Conservation (phyloP, 2,888 invertebrate species). For the Junonia oenone region DNA sequence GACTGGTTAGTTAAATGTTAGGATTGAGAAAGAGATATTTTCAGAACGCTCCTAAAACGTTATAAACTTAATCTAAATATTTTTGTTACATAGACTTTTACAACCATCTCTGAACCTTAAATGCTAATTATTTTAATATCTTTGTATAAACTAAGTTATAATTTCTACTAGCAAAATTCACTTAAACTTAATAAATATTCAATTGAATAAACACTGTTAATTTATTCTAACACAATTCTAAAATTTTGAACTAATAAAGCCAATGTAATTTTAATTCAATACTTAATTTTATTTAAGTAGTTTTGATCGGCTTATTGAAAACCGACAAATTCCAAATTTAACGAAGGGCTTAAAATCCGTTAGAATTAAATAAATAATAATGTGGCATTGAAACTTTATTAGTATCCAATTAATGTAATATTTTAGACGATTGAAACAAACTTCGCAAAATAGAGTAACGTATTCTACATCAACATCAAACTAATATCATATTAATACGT, state of each 20-base stretch:
- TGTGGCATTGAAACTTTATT: background rate
- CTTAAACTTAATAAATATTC: background rate
- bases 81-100: no score
- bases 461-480: background rate
- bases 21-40: no score
- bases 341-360: background rate
- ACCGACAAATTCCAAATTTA: background rate
- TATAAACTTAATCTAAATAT: no score
- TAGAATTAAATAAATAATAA: background rate
- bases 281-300: background rate
- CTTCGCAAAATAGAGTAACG: background rate
- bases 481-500: no score
- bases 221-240: background rate
- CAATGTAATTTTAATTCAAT: background rate
- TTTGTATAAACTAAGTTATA: no score
- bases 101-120: no score
- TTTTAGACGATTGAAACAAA: background rate
- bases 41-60: no score
- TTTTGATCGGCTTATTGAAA: background rate
- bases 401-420: background rate
- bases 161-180: no score
- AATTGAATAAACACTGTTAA: background rate
- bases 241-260: background rate
- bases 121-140: no score
- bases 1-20: no score